These are phyloP conservation scores for Euthynnus affinis DNA, from an alignment of 2,797 vertebrate genomes.

Conservation along the genomic window DNA sequence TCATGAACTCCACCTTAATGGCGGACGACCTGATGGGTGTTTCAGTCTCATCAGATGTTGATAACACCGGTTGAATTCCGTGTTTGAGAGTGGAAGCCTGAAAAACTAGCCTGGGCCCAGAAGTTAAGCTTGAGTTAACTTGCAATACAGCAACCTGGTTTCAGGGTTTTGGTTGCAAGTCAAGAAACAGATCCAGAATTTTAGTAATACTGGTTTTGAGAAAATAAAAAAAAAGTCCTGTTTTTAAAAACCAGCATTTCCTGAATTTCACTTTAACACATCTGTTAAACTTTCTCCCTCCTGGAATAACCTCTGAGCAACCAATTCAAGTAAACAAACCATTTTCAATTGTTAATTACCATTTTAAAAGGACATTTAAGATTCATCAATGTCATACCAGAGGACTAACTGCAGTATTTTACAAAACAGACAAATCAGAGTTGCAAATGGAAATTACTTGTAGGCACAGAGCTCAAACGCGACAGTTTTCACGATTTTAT, in stretches of 20 bases:
- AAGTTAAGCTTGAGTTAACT: background rate
- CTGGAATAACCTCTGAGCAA: background rate
- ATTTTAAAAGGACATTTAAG: background rate
- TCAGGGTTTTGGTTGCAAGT: constrained; percentile 2
- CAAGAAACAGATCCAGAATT: background rate
- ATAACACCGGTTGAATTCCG: background rate
- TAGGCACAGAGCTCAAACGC: background rate
- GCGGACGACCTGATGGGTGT: background rate
- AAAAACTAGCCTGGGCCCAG: background rate
- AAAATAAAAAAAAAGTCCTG: rapidly evolving
- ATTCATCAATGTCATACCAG: background rate
- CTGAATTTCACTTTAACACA: constrained; percentile 4
- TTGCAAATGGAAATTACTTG: background rate
- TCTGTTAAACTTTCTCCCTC: background rate
- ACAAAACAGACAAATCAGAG: background rate
- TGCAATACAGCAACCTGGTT: background rate
- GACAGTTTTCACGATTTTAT: background rate
- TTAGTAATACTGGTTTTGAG: constrained; percentile 3
- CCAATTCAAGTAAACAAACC: background rate
- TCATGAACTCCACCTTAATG: background rate
- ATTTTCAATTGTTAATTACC: background rate
- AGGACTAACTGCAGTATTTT: background rate
- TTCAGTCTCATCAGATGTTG: background rate
- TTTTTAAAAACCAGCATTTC: constrained; percentile 6
- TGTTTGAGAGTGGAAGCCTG: background rate